These are phyloP conservation scores for Tupaia chinensis DNA, from an alignment of 2,113 vertebrate species.

Conservation along the genomic window DNA sequence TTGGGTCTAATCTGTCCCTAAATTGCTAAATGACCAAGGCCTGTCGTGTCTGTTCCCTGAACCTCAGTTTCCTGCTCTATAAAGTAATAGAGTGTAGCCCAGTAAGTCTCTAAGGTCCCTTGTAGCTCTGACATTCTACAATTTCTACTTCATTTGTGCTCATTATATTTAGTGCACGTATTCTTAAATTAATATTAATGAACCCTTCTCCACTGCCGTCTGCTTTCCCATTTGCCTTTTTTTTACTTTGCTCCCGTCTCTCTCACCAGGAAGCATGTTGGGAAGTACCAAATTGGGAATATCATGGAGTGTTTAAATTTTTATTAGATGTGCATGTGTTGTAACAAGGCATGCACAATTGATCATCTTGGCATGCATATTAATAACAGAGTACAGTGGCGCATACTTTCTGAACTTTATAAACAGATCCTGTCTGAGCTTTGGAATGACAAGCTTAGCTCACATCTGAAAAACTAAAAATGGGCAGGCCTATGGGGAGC, in stretches of 20 bases:
- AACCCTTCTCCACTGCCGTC: background rate
- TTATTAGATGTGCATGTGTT: conserved; percentile 36
- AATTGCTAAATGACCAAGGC: background rate
- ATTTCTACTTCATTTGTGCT: background rate
- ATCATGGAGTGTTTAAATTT: conserved; percentile 48
- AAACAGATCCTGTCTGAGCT: conserved; percentile 64
- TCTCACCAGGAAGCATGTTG: background rate
- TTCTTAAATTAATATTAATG: conserved; percentile 18
- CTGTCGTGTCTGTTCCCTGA: accelerated
- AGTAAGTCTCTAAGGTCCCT: background rate
- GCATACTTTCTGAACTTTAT: conserved; percentile 58
- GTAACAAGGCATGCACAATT: conserved; percentile 56
- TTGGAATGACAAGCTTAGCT: conserved; percentile 50
- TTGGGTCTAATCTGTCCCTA: background rate
- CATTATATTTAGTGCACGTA: background rate
- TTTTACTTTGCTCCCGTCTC: background rate
- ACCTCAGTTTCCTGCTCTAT: background rate
- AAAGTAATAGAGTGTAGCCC: background rate
- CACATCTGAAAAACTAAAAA: conserved; percentile 26
- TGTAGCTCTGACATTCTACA: background rate
- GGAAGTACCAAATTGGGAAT: background rate
- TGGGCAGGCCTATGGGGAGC: conserved; percentile 40
- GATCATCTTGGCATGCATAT: conserved; percentile 66
- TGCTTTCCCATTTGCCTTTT: conserved; percentile 36
- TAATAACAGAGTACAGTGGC: conserved; percentile 59